Evolutionary conservation across 2,888 invertebrate species (phyloP).

Genomic region (Tortrix viridana): DNA sequence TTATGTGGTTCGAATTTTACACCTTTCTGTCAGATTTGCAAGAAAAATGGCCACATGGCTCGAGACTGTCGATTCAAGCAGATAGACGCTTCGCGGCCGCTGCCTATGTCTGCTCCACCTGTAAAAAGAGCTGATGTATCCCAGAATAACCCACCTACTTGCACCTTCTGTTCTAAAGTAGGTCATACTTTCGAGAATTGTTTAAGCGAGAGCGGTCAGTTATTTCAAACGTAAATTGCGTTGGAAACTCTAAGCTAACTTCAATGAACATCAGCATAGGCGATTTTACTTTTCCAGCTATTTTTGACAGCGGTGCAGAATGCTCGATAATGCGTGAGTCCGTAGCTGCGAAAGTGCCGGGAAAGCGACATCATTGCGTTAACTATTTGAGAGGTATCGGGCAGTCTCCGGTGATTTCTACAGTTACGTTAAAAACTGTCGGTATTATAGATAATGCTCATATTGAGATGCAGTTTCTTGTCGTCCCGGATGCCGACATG

Average conservation of each 20-base stretch:
- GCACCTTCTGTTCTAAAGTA: slow-evolving; percentile 42
- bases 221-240: slow-evolving; percentile 44
- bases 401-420: slow-evolving; percentile 41
- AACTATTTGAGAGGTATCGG: slow-evolving; percentile 44
- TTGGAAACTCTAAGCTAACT: slow-evolving; percentile 35
- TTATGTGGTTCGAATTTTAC: too few relatives aligned
- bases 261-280: slow-evolving; percentile 37
- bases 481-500: slow-evolving; percentile 42
- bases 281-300: slow-evolving; percentile 25
- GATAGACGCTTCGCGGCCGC: too few relatives aligned
- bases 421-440: slow-evolving; percentile 21
- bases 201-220: slow-evolving; percentile 42
- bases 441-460: slow-evolving; percentile 40
- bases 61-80: too few relatives aligned
- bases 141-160: slow-evolving; percentile 35
- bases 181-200: slow-evolving; percentile 48
- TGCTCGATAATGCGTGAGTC: too few relatives aligned
- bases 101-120: too few relatives aligned
- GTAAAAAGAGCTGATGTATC: too few relatives aligned
- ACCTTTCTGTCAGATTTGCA: slow-evolving; percentile 39
- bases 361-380: slow-evolving; percentile 34
- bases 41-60: slow-evolving; percentile 39
- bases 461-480: slow-evolving; percentile 43
- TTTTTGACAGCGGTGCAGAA: slow-evolving; percentile 48
- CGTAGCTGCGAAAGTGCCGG: slow-evolving; percentile 43